Percentiles rank a stretch among this genome's conserved stretches.
Evolutionary conservation across 1,140 invertebrate species (phyloP).

Genomic region (Aphis gossypii): DNA sequence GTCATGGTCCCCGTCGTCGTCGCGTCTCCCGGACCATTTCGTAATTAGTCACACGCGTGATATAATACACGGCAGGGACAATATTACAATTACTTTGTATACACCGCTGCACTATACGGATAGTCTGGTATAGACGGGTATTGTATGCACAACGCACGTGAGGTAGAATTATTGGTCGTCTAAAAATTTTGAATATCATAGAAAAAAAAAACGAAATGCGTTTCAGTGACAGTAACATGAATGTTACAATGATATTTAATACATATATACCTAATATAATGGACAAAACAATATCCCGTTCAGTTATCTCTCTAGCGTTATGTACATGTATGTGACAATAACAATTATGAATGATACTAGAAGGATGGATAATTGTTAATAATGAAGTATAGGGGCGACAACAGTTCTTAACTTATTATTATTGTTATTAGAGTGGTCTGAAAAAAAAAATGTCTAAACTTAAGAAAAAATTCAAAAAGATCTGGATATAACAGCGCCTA

Average conservation of each 20-base stretch:
- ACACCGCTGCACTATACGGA: not conserved
- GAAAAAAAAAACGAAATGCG: not conserved
- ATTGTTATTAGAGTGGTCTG: not conserved
- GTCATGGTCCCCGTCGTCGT: not conserved
- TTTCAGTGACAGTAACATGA: not conserved
- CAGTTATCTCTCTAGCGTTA: not conserved
- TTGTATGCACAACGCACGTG: not conserved
- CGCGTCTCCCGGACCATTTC: not conserved
- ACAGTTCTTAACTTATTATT: not conserved
- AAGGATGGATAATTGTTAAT: not conserved
- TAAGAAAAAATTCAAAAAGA: not conserved
- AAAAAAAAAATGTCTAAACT: not conserved
- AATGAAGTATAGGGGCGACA: not conserved
- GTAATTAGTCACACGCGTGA: constrained; percentile 1
- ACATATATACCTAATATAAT: not conserved
- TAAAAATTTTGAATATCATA: not conserved
- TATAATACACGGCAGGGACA: not conserved
- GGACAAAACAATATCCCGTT: not conserved
- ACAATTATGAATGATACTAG: not conserved
- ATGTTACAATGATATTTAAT: not conserved
- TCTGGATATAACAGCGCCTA: not conserved
- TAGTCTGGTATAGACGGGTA: not conserved
- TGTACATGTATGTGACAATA: not conserved
- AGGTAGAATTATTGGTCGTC: not conserved
- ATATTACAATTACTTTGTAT: constrained; percentile 1